Evolutionary conservation across 2,797 vertebrate genomes (phyloP).

Genomic region (Helarctos malayanus): DNA sequence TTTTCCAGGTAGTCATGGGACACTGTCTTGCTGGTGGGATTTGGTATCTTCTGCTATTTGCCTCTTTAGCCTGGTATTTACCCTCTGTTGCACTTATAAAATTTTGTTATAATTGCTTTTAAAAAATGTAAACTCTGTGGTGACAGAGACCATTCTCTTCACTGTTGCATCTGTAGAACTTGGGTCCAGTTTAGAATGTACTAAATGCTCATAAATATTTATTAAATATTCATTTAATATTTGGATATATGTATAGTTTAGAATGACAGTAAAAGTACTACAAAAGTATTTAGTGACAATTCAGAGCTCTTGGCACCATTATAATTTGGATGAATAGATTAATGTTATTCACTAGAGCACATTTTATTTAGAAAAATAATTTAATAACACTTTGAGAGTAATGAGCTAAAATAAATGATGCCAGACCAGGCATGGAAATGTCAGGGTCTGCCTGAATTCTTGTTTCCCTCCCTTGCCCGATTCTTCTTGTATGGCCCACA

Average conservation of each 20-base stretch:
- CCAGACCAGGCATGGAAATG: neutral
- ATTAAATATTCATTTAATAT: neutral
- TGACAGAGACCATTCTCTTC: slow-evolving; percentile 4
- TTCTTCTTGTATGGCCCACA: neutral
- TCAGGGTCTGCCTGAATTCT: neutral
- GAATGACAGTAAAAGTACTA: neutral
- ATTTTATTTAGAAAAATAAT: slow-evolving; percentile 45
- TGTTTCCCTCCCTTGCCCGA: neutral
- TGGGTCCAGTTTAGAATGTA: neutral
- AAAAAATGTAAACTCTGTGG: neutral
- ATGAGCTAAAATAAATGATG: neutral
- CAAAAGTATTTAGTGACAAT: neutral
- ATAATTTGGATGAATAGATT: neutral
- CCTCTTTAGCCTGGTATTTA: neutral
- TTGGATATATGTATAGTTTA: neutral
- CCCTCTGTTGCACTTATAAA: neutral
- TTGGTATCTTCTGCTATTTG: neutral
- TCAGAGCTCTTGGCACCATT: neutral
- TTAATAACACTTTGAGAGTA: slow-evolving; percentile 6
- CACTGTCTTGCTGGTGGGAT: neutral
- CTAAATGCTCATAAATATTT: neutral
- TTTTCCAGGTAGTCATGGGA: neutral
- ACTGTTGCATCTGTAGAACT: neutral
- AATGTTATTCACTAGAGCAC: neutral
- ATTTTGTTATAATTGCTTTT: neutral